phyloP scores from a whole-genome alignment of 2,113 vertebrate genomes.

The Miniopterus natalensis region DNA sequence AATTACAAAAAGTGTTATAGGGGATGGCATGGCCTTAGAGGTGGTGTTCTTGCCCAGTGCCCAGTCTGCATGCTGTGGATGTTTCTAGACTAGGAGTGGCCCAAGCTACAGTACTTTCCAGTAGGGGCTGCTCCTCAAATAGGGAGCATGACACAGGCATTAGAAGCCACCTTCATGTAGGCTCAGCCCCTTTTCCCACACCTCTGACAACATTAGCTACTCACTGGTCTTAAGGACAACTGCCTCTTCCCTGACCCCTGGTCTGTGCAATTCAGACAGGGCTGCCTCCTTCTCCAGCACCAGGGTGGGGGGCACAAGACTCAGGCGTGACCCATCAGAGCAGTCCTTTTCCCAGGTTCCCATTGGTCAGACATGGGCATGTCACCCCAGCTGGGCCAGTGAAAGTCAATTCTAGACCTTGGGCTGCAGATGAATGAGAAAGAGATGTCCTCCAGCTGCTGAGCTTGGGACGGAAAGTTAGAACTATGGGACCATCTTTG shows the following conservation, averaged over 20 bases:
- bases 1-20: not conserved
- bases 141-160: not conserved
- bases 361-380: not conserved
- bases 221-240: not conserved
- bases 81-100: not conserved
- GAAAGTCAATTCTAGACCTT: not conserved
- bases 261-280: not conserved
- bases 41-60: not conserved
- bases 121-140: not conserved
- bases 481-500: not conserved
- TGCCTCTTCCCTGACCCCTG: not conserved
- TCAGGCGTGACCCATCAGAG: not conserved
- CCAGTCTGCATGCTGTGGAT: not conserved
- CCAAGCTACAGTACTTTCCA: not conserved
- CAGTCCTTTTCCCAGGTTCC: not conserved
- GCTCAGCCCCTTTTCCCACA: not conserved
- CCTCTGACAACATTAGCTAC: not conserved
- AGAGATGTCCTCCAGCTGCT: not conserved
- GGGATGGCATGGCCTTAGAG: not conserved
- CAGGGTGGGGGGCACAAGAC: not conserved
- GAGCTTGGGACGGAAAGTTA: not conserved
- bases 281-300: not conserved
- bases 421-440: not conserved
- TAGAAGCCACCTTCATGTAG: not conserved
- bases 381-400: not conserved